These are phyloP conservation scores for Ginglymostoma cirratum DNA, from an alignment of 2,113 vertebrate species.

Conservation along the genomic window DNA sequence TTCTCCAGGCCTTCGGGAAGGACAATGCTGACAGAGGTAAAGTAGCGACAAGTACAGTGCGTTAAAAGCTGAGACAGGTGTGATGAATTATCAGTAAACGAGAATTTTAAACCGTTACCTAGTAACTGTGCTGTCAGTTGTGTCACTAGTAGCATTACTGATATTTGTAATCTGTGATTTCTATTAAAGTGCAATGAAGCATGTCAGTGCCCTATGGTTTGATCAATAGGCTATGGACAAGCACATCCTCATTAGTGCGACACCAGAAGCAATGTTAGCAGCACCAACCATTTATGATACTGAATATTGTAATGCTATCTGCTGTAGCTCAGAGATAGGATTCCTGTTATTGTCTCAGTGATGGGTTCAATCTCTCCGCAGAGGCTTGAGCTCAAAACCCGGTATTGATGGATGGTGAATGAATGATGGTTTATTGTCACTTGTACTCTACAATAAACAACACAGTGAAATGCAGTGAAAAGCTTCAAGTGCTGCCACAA, in stretches of 20 bases:
- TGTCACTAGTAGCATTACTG: background rate
- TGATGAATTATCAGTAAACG: background rate
- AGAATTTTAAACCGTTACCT: background rate
- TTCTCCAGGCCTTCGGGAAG: background rate
- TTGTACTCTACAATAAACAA: no score
- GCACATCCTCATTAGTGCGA: background rate
- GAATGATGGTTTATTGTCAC: no score
- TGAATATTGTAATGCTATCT: background rate
- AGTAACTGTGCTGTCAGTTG: background rate
- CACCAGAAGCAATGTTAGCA: background rate
- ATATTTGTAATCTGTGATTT: background rate
- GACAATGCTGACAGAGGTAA: background rate
- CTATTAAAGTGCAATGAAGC: background rate
- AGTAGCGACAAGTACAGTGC: background rate
- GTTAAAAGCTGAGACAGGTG: background rate
- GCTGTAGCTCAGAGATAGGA: background rate
- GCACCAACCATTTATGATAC: background rate
- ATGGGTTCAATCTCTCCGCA: background rate
- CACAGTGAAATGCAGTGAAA: no score
- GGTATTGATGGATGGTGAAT: background rate
- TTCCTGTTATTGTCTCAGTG: background rate
- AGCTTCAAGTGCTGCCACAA: no score
- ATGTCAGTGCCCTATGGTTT: background rate
- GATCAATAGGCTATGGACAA: background rate
- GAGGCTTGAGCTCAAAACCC: background rate